Percentiles rank a stretch among this genome's conserved stretches.
Evolutionary conservation across 2,797 vertebrate species (phyloP).

Genomic region (Lagodon rhomboides): DNA sequence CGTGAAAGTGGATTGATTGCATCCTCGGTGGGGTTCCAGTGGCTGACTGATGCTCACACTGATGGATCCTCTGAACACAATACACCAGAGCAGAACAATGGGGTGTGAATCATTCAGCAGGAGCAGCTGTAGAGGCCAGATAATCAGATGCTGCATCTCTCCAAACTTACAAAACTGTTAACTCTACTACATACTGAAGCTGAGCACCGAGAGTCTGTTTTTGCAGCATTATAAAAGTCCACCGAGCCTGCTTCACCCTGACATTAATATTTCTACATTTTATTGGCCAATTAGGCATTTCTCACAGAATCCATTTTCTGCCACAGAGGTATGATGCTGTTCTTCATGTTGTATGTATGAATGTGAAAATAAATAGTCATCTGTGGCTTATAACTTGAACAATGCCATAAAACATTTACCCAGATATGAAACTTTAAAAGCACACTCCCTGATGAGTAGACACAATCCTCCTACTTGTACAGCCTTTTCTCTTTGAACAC

Average conservation of each 20-base stretch:
- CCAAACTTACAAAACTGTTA: conserved; percentile 34
- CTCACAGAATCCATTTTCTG: background rate
- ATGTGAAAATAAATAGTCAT: background rate
- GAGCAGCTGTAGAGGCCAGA: conserved; percentile 62
- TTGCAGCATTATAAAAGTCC: background rate
- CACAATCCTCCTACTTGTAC: background rate
- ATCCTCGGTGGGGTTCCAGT: conserved; percentile 56
- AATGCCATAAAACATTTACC: conserved; percentile 21
- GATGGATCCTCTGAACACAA: conserved; percentile 60
- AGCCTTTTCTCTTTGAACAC: conserved; percentile 12
- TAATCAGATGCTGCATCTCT: conserved; percentile 51
- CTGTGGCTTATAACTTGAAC: conserved; percentile 5
- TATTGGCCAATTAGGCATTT: background rate
- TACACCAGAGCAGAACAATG: conserved; percentile 61
- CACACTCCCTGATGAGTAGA: conserved; percentile 23
- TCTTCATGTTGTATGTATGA: conserved; percentile 8
- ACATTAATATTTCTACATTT: background rate
- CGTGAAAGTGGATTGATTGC: conserved; percentile 71
- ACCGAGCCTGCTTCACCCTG: background rate
- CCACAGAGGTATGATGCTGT: background rate
- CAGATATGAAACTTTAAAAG: conserved; percentile 18
- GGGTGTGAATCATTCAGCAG: conserved; percentile 54
- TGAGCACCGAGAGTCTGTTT: conserved; percentile 5
- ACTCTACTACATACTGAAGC: conserved; percentile 1
- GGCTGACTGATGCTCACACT: conserved; percentile 62